Evolutionary conservation across 2,888 invertebrate species (phyloP).

Genomic region (Euclidia mi): DNA sequence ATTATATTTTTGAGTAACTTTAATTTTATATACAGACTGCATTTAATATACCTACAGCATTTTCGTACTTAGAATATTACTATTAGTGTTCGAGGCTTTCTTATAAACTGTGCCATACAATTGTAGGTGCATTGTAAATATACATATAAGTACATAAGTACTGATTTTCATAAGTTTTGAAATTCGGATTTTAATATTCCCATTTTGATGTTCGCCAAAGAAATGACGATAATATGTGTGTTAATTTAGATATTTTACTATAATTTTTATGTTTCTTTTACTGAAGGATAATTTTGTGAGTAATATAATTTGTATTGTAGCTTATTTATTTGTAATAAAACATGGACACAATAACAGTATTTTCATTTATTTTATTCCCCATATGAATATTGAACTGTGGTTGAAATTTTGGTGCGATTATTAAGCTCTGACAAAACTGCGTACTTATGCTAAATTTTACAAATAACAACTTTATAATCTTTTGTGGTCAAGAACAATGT

Average conservation of each 20-base stretch:
- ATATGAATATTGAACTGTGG: too few relatives aligned
- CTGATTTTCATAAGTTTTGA: conserved; percentile 32
- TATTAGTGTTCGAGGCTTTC: conserved; percentile 34
- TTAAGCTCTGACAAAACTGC: too few relatives aligned
- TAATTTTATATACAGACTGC: conserved; percentile 51
- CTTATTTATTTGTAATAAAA: conserved; percentile 84
- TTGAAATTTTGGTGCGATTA: too few relatives aligned
- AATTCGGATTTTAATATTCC: conserved; percentile 34
- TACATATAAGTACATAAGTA: conserved; percentile 44
- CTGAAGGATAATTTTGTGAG: conserved; percentile 65
- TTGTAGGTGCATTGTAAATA: conserved; percentile 60
- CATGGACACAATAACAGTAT: conserved; percentile 47
- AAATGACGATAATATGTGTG: conserved; percentile 56
- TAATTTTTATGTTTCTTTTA: conserved; percentile 58
- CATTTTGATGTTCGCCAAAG: conserved; percentile 53
- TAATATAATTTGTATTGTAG: conserved; percentile 73
- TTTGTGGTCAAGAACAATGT: too few relatives aligned
- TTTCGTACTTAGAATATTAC: conserved; percentile 45
- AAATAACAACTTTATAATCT: too few relatives aligned
- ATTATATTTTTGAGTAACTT: conserved; percentile 7
- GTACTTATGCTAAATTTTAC: too few relatives aligned
- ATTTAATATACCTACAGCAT: conserved; percentile 54
- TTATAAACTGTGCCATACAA: conserved; percentile 43
- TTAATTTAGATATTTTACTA: conserved; percentile 57
- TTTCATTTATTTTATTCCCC: too few relatives aligned